A percentile compares a stretch with the other conserved stretches of the same genome.
phyloP scores from a whole-genome alignment of 2,888 invertebrate genomes.

The Ichneumoninae sp. region DNA sequence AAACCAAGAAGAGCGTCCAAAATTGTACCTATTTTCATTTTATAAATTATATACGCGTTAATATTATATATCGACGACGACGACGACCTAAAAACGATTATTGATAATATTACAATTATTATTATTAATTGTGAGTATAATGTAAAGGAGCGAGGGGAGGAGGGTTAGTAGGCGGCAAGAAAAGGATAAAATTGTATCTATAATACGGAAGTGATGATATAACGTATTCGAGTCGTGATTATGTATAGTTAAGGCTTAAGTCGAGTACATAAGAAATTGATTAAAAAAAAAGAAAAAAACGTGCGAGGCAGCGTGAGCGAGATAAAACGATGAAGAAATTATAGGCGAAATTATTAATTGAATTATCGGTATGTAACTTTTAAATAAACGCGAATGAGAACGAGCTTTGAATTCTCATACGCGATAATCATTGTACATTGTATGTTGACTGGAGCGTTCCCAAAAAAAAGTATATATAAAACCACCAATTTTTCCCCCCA shows the following conservation, averaged over 20 bases:
- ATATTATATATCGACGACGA: slow-evolving; percentile 72
- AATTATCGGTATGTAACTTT: slow-evolving; percentile 79
- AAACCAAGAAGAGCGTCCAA: slow-evolving; percentile 80
- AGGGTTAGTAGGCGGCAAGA: slow-evolving; percentile 65
- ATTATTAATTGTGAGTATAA: slow-evolving; percentile 70
- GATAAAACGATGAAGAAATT: slow-evolving; percentile 68
- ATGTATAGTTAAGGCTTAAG: slow-evolving; percentile 76
- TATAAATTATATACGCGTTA: slow-evolving; percentile 81
- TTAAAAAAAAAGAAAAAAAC: slow-evolving; percentile 34
- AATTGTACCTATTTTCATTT: slow-evolving; percentile 85
- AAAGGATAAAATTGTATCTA: slow-evolving; percentile 81
- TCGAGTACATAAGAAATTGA: slow-evolving; percentile 69
- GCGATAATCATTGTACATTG: slow-evolving; percentile 82
- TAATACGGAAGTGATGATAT: slow-evolving; percentile 81
- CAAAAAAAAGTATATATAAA: slow-evolving; percentile 66
- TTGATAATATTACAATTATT: slow-evolving; percentile 69
- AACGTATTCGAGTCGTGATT: slow-evolving; percentile 83
- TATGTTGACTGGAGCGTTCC: slow-evolving; percentile 80
- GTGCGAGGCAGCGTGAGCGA: slow-evolving; percentile 51
- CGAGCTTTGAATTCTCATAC: slow-evolving; percentile 73
- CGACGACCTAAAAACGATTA: slow-evolving; percentile 81
- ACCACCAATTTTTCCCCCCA: slow-evolving; percentile 38
- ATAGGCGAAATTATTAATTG: slow-evolving; percentile 77
- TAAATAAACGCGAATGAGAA: slow-evolving; percentile 73
- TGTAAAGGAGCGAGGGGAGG: slow-evolving; percentile 58